These are phyloP conservation scores for Andrena camellia DNA, from an alignment of 2,888 invertebrate genomes.

Conservation along the genomic window DNA sequence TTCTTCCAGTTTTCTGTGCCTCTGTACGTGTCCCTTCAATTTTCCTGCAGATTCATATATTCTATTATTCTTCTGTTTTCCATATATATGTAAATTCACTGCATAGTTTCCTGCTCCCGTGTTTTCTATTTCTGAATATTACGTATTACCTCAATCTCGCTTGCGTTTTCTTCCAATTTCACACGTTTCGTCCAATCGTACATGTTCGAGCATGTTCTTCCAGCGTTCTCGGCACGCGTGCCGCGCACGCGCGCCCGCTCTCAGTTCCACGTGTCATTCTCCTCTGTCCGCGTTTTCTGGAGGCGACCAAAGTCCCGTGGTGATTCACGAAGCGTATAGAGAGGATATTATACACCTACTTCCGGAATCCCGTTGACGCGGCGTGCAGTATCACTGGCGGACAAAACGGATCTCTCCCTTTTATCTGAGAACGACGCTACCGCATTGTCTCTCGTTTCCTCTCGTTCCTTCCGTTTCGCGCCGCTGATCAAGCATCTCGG, in stretches of 20 bases:
- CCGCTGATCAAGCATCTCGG: not conserved
- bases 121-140: too few species aligned
- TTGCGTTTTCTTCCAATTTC: not conserved
- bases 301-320: not conserved
- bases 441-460: conserved; percentile 12
- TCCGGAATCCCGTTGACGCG: conserved; percentile 52
- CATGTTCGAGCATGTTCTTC: too few species aligned
- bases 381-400: not conserved
- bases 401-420: conserved; percentile 21
- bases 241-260: too few species aligned
- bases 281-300: not conserved
- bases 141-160: not conserved
- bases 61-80: not conserved
- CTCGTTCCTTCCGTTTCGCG: conserved; percentile 2
- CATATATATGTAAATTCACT: not conserved
- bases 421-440: conserved; percentile 13
- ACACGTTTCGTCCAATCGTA: not conserved
- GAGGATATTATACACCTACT: conserved; percentile 54
- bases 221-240: too few species aligned
- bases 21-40: not conserved
- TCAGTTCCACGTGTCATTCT: not conserved
- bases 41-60: not conserved
- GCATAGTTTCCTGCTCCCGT: too few species aligned
- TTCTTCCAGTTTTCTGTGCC: not conserved
- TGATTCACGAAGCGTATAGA: conserved; percentile 32